Percentiles rank a stretch among this genome's conserved stretches.
Evolutionary conservation across 1,140 invertebrate genomes (phyloP).

Genomic region (Trichonephila clavata): DNA sequence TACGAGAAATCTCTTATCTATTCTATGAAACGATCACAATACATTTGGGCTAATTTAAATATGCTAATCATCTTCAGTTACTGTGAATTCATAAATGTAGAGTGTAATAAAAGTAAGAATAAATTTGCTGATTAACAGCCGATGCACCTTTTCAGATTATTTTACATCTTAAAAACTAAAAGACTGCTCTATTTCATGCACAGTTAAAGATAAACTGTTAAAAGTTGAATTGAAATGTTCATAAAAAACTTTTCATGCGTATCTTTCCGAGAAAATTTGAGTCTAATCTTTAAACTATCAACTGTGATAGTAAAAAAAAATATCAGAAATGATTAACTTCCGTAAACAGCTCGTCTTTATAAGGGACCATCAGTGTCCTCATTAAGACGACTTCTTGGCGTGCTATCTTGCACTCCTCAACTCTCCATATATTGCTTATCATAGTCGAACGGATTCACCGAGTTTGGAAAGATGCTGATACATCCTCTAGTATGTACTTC

Average conservation of each 20-base stretch:
- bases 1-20: no score
- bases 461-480: neutral
- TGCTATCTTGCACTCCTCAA: no score
- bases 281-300: neutral
- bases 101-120: no score
- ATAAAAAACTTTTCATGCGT: neutral
- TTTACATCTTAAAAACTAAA: neutral
- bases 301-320: neutral
- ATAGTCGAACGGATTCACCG: neutral
- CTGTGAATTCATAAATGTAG: no score
- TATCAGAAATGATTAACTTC: neutral
- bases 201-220: neutral
- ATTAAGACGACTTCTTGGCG: neutral
- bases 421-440: neutral
- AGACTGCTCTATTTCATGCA: neutral
- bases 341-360: neutral
- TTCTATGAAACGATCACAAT: no score
- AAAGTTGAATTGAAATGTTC: neutral
- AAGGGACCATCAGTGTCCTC: neutral
- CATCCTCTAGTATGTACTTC: neutral
- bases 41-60: no score
- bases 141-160: no score
- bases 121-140: no score
- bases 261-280: neutral
- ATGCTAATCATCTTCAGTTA: no score